Percentiles rank a stretch among this genome's conserved stretches.
Conservation (phyloP, 2,113 vertebrate genomes). For the Limanda limanda region DNA sequence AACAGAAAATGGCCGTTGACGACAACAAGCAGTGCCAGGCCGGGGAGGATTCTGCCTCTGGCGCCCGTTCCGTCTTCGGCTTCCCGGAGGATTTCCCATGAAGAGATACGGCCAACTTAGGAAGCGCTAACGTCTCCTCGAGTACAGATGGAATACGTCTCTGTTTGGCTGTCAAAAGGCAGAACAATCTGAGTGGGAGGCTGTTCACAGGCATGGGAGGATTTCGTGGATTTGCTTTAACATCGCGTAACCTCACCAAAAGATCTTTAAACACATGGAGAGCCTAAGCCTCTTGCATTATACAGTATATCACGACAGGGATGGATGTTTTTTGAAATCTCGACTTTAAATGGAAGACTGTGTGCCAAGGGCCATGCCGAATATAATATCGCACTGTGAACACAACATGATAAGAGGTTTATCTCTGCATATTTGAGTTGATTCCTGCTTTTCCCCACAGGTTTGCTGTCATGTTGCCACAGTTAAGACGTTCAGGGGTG, state of each 20-base stretch:
- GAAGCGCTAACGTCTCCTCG: conserved; percentile 43
- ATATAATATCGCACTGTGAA: conserved; percentile 27
- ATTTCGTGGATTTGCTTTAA: conserved; percentile 47
- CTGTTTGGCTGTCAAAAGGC: conserved; percentile 56
- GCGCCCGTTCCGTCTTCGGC: conserved; percentile 30
- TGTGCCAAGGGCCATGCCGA: conserved; percentile 21
- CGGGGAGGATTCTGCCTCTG: conserved; percentile 36
- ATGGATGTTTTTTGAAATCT: conserved; percentile 38
- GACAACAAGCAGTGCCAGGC: conserved; percentile 57
- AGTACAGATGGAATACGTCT: conserved; percentile 53
- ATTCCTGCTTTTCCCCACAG: not conserved
- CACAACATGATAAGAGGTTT: conserved; percentile 37
- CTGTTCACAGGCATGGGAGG: conserved; percentile 43
- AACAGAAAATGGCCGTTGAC: conserved; percentile 35
- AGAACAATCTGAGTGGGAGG: conserved; percentile 52
- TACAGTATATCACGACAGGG: conserved; percentile 22
- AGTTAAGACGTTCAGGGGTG: conserved; percentile 47
- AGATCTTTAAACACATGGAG: conserved; percentile 31
- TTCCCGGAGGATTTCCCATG: conserved; percentile 50
- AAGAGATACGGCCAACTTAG: conserved; percentile 59
- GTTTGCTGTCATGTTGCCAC: conserved; percentile 19
- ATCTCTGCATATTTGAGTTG: conserved; percentile 31
- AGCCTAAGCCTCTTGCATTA: conserved; percentile 41
- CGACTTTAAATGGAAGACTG: conserved; percentile 15
- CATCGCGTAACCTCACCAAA: conserved; percentile 22